Conservation (phyloP, 1,140 invertebrate species). For the Varroa destructor region DNA sequence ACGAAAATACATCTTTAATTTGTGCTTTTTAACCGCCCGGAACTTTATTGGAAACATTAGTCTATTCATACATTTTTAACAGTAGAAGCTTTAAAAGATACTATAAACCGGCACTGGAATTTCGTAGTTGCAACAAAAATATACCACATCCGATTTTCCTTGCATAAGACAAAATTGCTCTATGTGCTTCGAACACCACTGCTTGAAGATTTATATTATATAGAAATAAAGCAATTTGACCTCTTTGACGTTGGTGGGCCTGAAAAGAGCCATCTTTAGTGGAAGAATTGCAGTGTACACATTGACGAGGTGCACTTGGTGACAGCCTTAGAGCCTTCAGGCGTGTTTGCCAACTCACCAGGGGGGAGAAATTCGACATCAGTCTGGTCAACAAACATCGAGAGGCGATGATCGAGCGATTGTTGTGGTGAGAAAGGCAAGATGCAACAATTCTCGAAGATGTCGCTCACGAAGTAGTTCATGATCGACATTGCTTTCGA, state of each 20-base stretch:
- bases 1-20: no score
- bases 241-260: constrained; percentile 13
- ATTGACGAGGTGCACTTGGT: constrained; percentile 48
- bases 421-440: constrained; percentile 45
- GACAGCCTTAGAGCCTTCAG: constrained; percentile 44
- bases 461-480: constrained; percentile 31
- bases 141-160: no score
- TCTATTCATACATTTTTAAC: no score
- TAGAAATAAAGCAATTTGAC: neutral
- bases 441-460: constrained; percentile 33
- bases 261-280: constrained; percentile 24
- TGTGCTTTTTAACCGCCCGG: no score
- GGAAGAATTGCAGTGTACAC: constrained; percentile 35
- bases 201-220: no score
- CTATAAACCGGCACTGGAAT: no score
- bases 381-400: constrained; percentile 45
- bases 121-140: no score
- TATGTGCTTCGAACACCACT: no score
- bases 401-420: constrained; percentile 46
- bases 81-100: no score
- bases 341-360: constrained; percentile 47
- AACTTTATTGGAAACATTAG: no score
- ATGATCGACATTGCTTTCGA: constrained; percentile 34
- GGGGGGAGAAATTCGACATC: constrained; percentile 42
- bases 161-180: no score